Percentiles rank a stretch among this genome's conserved stretches.
These are phyloP conservation scores for Thryonomys swinderianus DNA, from an alignment of 2,113 vertebrate species.

Conservation along the genomic window DNA sequence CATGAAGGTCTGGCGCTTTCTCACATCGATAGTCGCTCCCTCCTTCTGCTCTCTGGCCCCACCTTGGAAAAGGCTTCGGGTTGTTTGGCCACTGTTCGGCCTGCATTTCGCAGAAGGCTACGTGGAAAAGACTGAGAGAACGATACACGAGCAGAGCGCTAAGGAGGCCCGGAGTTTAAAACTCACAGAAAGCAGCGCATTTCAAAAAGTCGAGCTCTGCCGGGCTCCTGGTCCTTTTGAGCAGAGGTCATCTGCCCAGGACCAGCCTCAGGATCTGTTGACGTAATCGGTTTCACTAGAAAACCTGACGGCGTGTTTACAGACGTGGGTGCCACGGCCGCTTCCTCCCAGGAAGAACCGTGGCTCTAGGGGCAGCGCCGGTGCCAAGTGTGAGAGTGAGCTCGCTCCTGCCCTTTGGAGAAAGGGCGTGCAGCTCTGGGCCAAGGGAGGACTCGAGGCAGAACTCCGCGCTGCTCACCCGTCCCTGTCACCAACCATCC, in stretches of 20 bases:
- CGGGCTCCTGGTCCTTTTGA: background rate
- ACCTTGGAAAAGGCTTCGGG: background rate
- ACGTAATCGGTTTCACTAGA: constrained; percentile 55
- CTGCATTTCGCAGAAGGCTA: background rate
- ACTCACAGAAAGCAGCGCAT: background rate
- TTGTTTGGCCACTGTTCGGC: background rate
- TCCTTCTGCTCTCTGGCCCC: background rate
- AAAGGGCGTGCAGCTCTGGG: no score
- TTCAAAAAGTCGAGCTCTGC: background rate
- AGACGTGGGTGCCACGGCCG: constrained; percentile 60
- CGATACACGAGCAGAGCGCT: background rate
- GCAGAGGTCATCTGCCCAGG: constrained; percentile 1
- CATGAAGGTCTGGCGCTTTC: background rate
- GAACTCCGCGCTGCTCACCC: background rate
- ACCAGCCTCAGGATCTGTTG: constrained; percentile 17
- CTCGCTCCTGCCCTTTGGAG: constrained; percentile 46
- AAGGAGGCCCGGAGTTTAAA: background rate
- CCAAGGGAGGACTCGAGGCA: background rate
- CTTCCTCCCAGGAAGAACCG: constrained; percentile 36
- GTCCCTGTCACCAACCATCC: background rate
- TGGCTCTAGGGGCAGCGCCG: constrained; percentile 8
- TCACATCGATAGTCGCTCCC: background rate
- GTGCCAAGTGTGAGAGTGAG: background rate
- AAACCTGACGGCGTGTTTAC: constrained; percentile 56
- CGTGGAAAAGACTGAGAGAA: background rate